These are phyloP conservation scores for Butastur rufipennis DNA, from an alignment of 2,113 vertebrate species.

Conservation along the genomic window DNA sequence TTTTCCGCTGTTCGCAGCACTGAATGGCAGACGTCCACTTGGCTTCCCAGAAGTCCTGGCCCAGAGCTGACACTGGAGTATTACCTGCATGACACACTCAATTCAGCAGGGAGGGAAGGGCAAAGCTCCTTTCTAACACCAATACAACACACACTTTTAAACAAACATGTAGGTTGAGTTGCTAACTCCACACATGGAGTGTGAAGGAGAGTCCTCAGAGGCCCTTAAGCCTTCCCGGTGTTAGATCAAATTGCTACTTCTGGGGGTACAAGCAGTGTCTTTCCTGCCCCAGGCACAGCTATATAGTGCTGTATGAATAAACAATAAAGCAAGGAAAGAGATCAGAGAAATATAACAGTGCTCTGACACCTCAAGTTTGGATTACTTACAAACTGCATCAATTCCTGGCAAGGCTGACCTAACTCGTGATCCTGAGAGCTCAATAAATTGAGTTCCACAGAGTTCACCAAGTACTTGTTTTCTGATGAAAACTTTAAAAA, in stretches of 20 bases:
- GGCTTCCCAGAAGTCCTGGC: neutral
- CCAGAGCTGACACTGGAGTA: accelerated
- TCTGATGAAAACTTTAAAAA: slow-evolving; percentile 36
- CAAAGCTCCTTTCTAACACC: neutral
- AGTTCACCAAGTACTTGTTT: neutral
- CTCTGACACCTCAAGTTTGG: neutral
- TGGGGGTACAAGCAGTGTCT: neutral
- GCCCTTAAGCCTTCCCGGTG: neutral
- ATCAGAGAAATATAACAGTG: neutral
- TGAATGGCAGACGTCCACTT: neutral
- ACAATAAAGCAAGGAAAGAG: neutral
- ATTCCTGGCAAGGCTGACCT: slow-evolving; percentile 2
- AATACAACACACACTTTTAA: neutral
- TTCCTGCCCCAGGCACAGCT: neutral
- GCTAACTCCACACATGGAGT: neutral
- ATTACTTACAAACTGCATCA: slow-evolving; percentile 1
- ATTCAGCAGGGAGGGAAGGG: neutral
- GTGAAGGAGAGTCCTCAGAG: neutral
- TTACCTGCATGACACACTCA: neutral
- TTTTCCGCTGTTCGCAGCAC: neutral
- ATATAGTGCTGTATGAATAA: neutral
- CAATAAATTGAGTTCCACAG: slow-evolving; percentile 9
- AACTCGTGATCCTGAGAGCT: slow-evolving; percentile 20
- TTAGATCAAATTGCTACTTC: neutral
- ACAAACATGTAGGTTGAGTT: neutral